Percentiles rank a stretch among this genome's conserved stretches.
These are phyloP conservation scores for Heliconius nattereri DNA, from an alignment of 1,140 invertebrate species.

Conservation along the genomic window DNA sequence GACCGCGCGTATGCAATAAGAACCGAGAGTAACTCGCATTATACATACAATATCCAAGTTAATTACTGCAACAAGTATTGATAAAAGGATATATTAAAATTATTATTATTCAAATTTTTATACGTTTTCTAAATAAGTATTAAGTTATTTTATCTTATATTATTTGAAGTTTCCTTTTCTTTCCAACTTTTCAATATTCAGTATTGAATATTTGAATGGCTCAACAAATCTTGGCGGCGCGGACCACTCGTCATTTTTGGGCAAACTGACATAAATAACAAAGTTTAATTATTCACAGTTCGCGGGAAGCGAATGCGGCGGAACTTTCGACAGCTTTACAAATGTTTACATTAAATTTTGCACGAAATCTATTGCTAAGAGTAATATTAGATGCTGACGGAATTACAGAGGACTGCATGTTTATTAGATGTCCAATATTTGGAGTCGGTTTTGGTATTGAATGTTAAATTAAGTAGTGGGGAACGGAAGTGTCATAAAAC, in stretches of 20 bases:
- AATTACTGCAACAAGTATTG: neutral
- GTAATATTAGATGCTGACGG: slow-evolving; percentile 47
- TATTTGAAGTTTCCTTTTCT: neutral
- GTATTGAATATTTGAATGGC: slow-evolving; percentile 2
- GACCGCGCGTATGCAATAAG: neutral
- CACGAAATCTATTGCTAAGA: slow-evolving; percentile 40
- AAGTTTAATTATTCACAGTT: slow-evolving; percentile 8
- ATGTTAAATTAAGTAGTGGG: too few species aligned
- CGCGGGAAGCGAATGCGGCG: neutral
- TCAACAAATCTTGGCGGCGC: neutral
- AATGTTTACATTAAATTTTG: slow-evolving; percentile 15
- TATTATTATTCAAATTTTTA: too few species aligned
- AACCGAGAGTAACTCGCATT: neutral
- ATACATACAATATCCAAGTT: neutral
- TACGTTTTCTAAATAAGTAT: too few species aligned
- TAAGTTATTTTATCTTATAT: neutral
- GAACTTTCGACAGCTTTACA: slow-evolving; percentile 11
- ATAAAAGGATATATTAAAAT: neutral
- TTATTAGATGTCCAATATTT: slow-evolving; percentile 42
- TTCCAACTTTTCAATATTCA: neutral
- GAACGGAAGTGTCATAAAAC: too few species aligned
- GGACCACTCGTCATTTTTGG: slow-evolving; percentile 10
- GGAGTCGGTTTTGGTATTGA: slow-evolving; percentile 37
- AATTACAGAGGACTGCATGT: slow-evolving; percentile 41
- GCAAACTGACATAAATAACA: slow-evolving; percentile 6